These are phyloP conservation scores for Sander lucioperca DNA, from an alignment of 2,113 vertebrate species.

Conservation along the genomic window DNA sequence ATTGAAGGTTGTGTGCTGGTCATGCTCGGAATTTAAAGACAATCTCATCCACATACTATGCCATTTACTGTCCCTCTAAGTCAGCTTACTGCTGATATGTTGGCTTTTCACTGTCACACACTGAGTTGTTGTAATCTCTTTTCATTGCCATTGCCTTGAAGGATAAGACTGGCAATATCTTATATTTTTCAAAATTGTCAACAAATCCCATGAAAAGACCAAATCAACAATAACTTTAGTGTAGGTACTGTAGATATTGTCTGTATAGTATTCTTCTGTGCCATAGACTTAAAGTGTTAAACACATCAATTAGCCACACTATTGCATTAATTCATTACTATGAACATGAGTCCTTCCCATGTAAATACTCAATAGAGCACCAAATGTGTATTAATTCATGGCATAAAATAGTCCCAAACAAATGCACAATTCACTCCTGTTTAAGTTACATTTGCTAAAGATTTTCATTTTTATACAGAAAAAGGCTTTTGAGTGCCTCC, in stretches of 20 bases:
- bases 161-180: too few relatives aligned
- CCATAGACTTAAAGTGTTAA: neutral
- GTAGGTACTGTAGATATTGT: too few relatives aligned
- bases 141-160: neutral
- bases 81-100: neutral
- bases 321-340: neutral
- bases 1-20: conserved; percentile 16
- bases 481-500: neutral
- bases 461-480: neutral
- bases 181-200: neutral
- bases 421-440: too few relatives aligned
- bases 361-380: neutral
- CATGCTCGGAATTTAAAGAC: neutral
- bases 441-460: neutral
- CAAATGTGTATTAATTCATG: neutral
- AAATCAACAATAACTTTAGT: neutral
- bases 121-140: neutral
- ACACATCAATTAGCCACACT: neutral
- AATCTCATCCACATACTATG: conserved; percentile 8
- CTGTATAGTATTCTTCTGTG: neutral
- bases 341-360: neutral
- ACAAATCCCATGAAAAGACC: neutral
- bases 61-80: neutral
- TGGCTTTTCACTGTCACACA: neutral
- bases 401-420: neutral